These are phyloP conservation scores for Parauchenoglanis ngamensis DNA, from an alignment of 2,797 vertebrate species.

Conservation along the genomic window DNA sequence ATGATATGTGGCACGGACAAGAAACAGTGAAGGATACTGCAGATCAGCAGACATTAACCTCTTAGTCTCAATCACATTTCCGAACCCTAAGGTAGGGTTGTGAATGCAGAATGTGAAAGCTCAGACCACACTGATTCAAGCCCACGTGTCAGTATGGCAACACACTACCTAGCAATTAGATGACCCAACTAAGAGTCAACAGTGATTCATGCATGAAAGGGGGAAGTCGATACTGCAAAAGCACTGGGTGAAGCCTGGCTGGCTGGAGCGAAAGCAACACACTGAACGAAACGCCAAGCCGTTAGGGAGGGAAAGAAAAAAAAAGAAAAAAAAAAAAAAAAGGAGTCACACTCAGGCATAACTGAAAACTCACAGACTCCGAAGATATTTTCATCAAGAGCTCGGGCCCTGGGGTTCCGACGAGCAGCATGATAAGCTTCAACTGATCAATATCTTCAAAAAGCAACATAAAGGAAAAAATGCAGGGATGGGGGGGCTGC, in stretches of 20 bases:
- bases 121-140: not conserved
- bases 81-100: not conserved
- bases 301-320: not conserved
- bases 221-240: conserved; percentile 8
- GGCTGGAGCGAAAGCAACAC: conserved; percentile 24
- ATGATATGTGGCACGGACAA: conserved; percentile 27
- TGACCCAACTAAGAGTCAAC: conserved; percentile 21
- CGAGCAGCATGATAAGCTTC: conserved; percentile 96
- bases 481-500: conserved; percentile 41
- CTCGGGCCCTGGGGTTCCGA: conserved; percentile 93
- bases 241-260: not conserved
- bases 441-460: conserved; percentile 98
- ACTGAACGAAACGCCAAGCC: not conserved
- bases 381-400: conserved; percentile 98
- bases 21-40: conserved; percentile 22
- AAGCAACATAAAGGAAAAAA: conserved; percentile 96
- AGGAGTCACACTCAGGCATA: conserved; percentile 53
- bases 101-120: not conserved
- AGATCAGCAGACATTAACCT: not conserved
- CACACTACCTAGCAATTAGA: conserved; percentile 5
- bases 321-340: conserved; percentile 22
- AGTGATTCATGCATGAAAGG: conserved; percentile 23
- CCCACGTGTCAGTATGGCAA: not conserved
- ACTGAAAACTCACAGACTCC: conserved; percentile 89
- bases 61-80: not conserved